phyloP scores from a whole-genome alignment of 2,888 invertebrate genomes.

The Antheraea yamamai region DNA sequence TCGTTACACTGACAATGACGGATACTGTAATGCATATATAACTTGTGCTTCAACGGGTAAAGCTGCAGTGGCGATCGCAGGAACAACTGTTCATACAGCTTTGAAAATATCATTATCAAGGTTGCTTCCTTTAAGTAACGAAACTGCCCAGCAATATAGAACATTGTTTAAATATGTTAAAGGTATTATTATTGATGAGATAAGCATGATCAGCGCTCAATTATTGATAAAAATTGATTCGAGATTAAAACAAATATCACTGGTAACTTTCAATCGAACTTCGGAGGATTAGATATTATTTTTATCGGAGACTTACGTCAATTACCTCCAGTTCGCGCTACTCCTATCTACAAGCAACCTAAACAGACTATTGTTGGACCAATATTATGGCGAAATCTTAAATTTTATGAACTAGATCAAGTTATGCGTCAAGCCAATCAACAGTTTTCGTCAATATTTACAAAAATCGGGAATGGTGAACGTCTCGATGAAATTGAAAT shows the following conservation, averaged over 20 bases:
- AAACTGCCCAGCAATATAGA: conserved; percentile 28
- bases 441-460: conserved; percentile 28
- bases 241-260: conserved; percentile 50
- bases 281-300: conserved; percentile 31
- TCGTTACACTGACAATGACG: conserved; percentile 47
- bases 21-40: conserved; percentile 52
- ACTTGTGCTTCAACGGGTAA: conserved; percentile 48
- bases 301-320: conserved; percentile 38
- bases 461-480: conserved; percentile 31
- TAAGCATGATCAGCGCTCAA: conserved; percentile 51
- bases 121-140: conserved; percentile 23
- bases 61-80: conserved; percentile 54
- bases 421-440: conserved; percentile 30
- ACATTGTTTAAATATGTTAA: conserved; percentile 38
- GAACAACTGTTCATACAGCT: conserved; percentile 54
- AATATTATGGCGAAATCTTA: conserved; percentile 26
- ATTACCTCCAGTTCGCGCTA: conserved; percentile 40
- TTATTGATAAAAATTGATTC: conserved; percentile 42
- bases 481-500: neutral
- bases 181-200: conserved; percentile 51
- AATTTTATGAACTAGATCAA: conserved; percentile 29
- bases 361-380: conserved; percentile 20
- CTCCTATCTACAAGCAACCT: conserved; percentile 33
- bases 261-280: conserved; percentile 28
- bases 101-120: conserved; percentile 36